Evolutionary conservation across 2,888 invertebrate genomes (phyloP).

Genomic region (Drosophila niveifrons): DNA sequence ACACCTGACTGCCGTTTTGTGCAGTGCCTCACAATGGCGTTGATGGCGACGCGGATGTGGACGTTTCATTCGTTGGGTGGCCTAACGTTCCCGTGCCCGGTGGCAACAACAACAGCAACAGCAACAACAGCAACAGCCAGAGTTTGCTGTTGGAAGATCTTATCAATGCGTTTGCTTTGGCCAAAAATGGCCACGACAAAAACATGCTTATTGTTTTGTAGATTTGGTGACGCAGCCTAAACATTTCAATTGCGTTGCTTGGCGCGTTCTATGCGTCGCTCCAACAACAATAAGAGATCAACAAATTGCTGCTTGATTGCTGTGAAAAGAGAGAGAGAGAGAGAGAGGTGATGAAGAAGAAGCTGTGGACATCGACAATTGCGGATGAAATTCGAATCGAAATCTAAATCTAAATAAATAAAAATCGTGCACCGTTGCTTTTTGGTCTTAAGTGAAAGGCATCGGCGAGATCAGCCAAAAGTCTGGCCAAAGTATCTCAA

Average conservation of each 20-base stretch:
- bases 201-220: constrained; percentile 74
- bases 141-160: constrained; percentile 43
- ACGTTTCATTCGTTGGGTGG: constrained; percentile 71
- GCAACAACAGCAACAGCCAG: constrained; percentile 16
- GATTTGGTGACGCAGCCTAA: constrained; percentile 60
- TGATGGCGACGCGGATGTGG: constrained; percentile 68
- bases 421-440: constrained; percentile 76
- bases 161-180: constrained; percentile 58
- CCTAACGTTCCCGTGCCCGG: constrained; percentile 25
- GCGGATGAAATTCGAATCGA: constrained; percentile 59
- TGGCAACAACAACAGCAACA: constrained; percentile 18
- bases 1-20: constrained; percentile 77
- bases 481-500: constrained; percentile 66
- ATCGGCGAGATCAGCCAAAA: constrained; percentile 70
- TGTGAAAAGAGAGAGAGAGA: background rate
- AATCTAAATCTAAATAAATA: constrained; percentile 81
- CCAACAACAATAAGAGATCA: constrained; percentile 18
- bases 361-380: background rate
- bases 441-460: constrained; percentile 76
- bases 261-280: constrained; percentile 56
- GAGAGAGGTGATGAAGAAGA: background rate
- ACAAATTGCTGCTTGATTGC: constrained; percentile 59
- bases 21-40: constrained; percentile 68
- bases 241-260: constrained; percentile 75
- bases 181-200: constrained; percentile 71